These are phyloP conservation scores for Strigops habroptila DNA, from an alignment of 2,113 vertebrate genomes.

Conservation along the genomic window DNA sequence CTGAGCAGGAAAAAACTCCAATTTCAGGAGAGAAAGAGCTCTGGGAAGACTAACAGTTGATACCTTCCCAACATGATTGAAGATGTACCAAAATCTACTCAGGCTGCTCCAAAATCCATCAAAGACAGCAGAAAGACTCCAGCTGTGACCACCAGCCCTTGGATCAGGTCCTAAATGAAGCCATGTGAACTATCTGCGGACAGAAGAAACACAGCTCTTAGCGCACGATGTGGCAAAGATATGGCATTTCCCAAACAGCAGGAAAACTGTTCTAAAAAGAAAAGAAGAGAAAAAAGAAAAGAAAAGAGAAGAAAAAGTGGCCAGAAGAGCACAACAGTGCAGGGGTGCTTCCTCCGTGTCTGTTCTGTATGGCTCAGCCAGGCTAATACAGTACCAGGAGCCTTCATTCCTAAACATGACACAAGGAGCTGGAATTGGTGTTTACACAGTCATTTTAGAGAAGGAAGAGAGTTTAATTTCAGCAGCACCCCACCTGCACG, in stretches of 20 bases:
- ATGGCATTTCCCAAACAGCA: not conserved
- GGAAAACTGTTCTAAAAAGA: not conserved
- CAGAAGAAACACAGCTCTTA: not conserved
- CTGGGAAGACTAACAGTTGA: not conserved
- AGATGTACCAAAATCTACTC: constrained; percentile 23
- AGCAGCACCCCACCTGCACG: not conserved
- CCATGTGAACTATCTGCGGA: not conserved
- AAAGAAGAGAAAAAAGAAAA: not conserved
- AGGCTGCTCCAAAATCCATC: constrained; percentile 11
- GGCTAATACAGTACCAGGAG: not conserved
- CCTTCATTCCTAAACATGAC: constrained; percentile 2
- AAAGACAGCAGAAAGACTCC: constrained; percentile 25
- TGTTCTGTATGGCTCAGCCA: not conserved
- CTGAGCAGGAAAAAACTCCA: not conserved
- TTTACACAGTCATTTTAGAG: constrained; percentile 39
- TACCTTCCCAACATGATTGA: not conserved
- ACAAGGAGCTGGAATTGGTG: constrained; percentile 34
- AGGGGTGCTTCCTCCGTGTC: not conserved
- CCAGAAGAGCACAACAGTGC: not conserved
- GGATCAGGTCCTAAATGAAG: constrained; percentile 45
- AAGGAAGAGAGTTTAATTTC: constrained; percentile 44
- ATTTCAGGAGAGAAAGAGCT: not conserved
- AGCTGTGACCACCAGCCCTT: constrained; percentile 39
- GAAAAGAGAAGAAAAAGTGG: not conserved
- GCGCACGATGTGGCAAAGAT: not conserved